These are phyloP conservation scores for Ichneumoninae sp. DNA, from an alignment of 2,888 invertebrate species.

Conservation along the genomic window DNA sequence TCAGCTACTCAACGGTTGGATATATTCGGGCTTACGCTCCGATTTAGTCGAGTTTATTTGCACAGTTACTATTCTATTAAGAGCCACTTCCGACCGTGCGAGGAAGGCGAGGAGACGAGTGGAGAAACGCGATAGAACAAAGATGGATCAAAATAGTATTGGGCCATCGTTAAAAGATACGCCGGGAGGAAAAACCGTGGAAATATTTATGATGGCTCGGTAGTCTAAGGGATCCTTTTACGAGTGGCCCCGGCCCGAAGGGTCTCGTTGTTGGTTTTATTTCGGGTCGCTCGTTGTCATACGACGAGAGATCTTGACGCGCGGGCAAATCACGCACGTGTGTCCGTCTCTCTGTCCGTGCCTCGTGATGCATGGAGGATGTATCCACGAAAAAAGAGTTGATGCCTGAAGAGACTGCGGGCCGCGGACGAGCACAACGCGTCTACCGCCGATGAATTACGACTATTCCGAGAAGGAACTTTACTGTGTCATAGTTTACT, in stretches of 20 bases:
- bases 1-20: neutral
- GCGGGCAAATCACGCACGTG: neutral
- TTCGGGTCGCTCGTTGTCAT: slow-evolving; percentile 19
- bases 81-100: neutral
- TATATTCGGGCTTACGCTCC: neutral
- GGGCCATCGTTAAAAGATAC: slow-evolving; percentile 29
- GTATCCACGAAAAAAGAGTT: slow-evolving; percentile 8
- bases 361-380: neutral
- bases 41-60: neutral
- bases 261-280: slow-evolving; percentile 39
- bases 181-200: slow-evolving; percentile 34
- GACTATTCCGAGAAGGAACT: slow-evolving; percentile 54
- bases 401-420: neutral
- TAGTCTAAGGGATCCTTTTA: slow-evolving; percentile 42
- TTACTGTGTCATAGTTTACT: slow-evolving; percentile 52
- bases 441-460: slow-evolving; percentile 49
- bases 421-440: slow-evolving; percentile 14
- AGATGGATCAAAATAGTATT: slow-evolving; percentile 16
- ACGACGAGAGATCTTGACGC: slow-evolving; percentile 13
- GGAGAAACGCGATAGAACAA: neutral
- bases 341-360: neutral
- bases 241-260: slow-evolving; percentile 5
- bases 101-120: neutral
- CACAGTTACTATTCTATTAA: slow-evolving; percentile 4
- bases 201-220: slow-evolving; percentile 52